phyloP scores from a whole-genome alignment of 1,140 invertebrate genomes.

The Diprion similis region DNA sequence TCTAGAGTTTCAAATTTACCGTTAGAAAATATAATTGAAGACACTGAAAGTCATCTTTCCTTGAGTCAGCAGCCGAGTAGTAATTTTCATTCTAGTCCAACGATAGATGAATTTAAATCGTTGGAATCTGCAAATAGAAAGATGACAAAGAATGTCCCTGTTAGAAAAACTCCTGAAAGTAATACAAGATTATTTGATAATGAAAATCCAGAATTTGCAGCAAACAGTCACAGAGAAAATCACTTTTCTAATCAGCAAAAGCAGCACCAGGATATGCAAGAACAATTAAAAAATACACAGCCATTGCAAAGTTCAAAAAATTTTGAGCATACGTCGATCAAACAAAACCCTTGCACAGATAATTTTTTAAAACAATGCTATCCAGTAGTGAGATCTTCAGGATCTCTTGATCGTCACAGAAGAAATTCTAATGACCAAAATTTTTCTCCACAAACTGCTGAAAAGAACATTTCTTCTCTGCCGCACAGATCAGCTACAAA shows the following conservation, averaged over 20 bases:
- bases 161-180: neutral
- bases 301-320: neutral
- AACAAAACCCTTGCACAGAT: neutral
- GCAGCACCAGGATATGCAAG: neutral
- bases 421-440: neutral
- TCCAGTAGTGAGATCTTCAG: no score
- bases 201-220: no score
- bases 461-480: neutral
- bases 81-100: conserved; percentile 36
- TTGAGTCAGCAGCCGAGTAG: conserved; percentile 46
- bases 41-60: conserved; percentile 54
- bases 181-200: neutral
- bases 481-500: neutral
- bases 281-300: neutral
- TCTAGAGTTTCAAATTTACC: conserved; percentile 25
- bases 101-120: conserved; percentile 22
- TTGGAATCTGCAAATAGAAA: conserved; percentile 14
- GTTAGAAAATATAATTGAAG: conserved; percentile 57
- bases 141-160: neutral
- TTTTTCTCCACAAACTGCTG: neutral
- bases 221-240: neutral
- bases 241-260: neutral
- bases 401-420: neutral
- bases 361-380: neutral
- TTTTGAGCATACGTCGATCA: neutral